A percentile compares a stretch with the other conserved stretches of the same genome.
Conservation (phyloP, 2,888 invertebrate genomes). For the Chydorus sphaericus region DNA sequence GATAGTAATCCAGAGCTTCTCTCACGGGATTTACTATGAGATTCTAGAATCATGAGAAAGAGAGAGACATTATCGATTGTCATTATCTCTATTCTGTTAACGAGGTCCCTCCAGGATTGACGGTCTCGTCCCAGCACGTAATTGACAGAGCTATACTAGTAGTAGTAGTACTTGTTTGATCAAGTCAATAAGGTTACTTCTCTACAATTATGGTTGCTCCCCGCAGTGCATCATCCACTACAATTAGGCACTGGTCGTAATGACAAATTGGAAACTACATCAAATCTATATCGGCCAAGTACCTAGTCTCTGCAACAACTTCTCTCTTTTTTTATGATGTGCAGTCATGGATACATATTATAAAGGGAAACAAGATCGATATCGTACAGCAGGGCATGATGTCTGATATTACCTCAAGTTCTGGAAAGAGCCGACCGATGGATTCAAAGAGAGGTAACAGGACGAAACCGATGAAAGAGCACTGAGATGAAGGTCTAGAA, state of each 20-base stretch:
- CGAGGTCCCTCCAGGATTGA: too few relatives aligned
- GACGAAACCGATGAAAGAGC: constrained; percentile 67
- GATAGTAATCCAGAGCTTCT: constrained; percentile 45
- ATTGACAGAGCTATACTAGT: too few relatives aligned
- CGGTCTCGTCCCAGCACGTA: too few relatives aligned
- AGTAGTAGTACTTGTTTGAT: too few relatives aligned
- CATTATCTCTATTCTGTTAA: too few relatives aligned
- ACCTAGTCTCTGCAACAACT: constrained; percentile 34
- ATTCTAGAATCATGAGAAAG: constrained; percentile 31
- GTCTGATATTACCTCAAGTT: constrained; percentile 42
- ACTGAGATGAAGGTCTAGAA: constrained; percentile 67
- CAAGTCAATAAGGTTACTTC: too few relatives aligned
- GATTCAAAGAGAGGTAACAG: constrained; percentile 64
- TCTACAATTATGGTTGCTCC: too few relatives aligned
- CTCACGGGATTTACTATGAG: constrained; percentile 45
- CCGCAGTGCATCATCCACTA: too few relatives aligned
- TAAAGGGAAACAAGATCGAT: not conserved
- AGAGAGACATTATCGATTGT: not conserved
- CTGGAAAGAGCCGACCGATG: constrained; percentile 54
- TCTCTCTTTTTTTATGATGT: constrained; percentile 20
- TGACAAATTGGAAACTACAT: too few relatives aligned
- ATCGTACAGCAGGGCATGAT: too few relatives aligned
- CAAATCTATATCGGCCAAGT: too few relatives aligned
- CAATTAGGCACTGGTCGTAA: too few relatives aligned
- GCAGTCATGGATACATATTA: not conserved